Conservation (phyloP, 1,140 invertebrate species). For the Pygmarrhopalites habei region DNA sequence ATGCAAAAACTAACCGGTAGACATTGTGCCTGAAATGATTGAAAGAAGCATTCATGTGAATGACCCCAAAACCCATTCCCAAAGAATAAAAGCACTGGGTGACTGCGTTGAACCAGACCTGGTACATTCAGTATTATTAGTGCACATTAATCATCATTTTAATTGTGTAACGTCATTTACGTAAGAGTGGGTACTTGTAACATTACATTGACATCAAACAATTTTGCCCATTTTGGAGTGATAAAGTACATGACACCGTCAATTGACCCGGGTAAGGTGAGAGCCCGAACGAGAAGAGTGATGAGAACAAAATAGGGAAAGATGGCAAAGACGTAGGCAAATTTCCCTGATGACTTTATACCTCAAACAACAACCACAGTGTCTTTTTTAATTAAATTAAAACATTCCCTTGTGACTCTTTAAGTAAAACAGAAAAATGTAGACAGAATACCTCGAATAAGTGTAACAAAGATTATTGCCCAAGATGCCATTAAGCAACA, state of each 20-base stretch:
- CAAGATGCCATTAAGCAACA: slow-evolving; percentile 67
- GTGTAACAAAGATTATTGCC: slow-evolving; percentile 65
- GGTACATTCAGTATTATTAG: background rate
- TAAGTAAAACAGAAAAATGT: too few species aligned
- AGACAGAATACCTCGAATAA: too few species aligned
- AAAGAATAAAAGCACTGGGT: slow-evolving; percentile 52
- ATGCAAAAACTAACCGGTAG: too few species aligned
- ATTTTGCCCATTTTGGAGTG: slow-evolving; percentile 59
- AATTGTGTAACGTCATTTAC: background rate
- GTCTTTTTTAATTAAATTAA: too few species aligned
- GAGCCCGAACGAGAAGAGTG: slow-evolving; percentile 61
- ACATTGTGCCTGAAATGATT: slow-evolving; percentile 44
- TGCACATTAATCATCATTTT: background rate
- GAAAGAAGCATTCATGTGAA: slow-evolving; percentile 49
- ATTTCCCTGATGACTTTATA: slow-evolving; percentile 59
- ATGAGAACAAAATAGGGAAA: slow-evolving; percentile 79
- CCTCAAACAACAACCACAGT: too few species aligned
- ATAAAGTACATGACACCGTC: slow-evolving; percentile 71
- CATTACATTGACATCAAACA: slow-evolving; percentile 56
- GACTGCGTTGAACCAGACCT: slow-evolving; percentile 47
- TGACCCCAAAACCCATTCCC: slow-evolving; percentile 46
- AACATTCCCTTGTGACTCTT: too few species aligned
- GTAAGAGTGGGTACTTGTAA: slow-evolving; percentile 23
- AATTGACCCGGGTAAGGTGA: slow-evolving; percentile 64
- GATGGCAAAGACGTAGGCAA: slow-evolving; percentile 52